A percentile compares a stretch with the other conserved stretches of the same genome.
These are phyloP conservation scores for Nemoura dubitans DNA, from an alignment of 2,888 invertebrate species.

Conservation along the genomic window DNA sequence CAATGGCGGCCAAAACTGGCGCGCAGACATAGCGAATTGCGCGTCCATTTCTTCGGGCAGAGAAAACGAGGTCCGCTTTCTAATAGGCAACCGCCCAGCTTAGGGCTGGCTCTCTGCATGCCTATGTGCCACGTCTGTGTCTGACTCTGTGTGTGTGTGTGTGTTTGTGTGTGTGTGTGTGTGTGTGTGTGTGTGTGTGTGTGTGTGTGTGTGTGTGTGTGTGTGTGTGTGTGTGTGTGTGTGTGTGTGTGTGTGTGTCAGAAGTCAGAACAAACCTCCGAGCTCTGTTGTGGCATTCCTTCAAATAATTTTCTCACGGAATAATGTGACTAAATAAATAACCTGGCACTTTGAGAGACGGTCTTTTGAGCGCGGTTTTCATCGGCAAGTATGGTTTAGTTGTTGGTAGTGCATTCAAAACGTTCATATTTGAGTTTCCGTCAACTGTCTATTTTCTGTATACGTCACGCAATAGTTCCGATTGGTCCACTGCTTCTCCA, in stretches of 20 bases:
- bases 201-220: background rate
- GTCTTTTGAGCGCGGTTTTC: background rate
- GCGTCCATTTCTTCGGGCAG: background rate
- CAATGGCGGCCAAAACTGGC: background rate
- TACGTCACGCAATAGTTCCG: too few species aligned
- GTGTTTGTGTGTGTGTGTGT: background rate
- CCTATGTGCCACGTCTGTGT: too few species aligned
- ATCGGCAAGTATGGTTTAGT: background rate
- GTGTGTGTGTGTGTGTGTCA: background rate
- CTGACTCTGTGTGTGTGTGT: background rate
- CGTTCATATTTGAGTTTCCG: too few species aligned
- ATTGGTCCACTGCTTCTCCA: too few species aligned
- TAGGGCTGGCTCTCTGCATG: background rate
- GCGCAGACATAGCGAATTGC: background rate
- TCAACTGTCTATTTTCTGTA: too few species aligned
- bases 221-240: background rate
- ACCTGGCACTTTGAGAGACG: background rate
- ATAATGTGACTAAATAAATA: slow-evolving; percentile 7
- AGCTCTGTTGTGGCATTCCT: background rate
- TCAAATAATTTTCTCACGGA: background rate
- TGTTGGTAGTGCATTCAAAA: too few species aligned
- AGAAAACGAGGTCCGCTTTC: background rate
- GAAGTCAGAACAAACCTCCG: background rate
- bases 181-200: background rate
- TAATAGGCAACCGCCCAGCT: background rate